Evolutionary conservation across 2,888 invertebrate genomes (phyloP), one percentile per base, ranked within the genome.

Genomic region (Heliconius aoede): DNA sequence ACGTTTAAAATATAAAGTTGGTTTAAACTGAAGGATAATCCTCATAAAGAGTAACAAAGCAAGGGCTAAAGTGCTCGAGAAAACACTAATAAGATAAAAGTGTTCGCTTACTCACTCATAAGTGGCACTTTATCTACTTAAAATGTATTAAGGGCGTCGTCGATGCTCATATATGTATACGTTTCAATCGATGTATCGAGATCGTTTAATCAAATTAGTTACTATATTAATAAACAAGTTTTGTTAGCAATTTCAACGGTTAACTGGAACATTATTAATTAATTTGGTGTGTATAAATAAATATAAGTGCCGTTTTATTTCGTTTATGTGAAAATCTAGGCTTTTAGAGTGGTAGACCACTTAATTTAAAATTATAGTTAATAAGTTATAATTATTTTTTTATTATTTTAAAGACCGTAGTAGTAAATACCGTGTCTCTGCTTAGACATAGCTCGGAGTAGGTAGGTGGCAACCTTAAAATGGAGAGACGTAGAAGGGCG

Each of bases 41-140:
- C 76, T 71, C 68, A 72, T 74, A 80, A 80, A 64, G 73, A 73
- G 73, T 76, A 72, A 74, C 32, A 60, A 69, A 71, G 72, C 32
- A 40, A 69, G 73, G 72, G 78, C 62, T 78, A 65, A 78, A 75
- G 62, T 72, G 69, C 68, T 73, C 76, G 60, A 64, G 76, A 76
- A 72, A 77, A 75, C 71, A 73, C 73, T 80, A 80, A 80, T 78
- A 73, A 80, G 80, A 80, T 80, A 75, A 80, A 80, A 72, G 75
- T 76, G 74, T 78, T 80, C 76, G 75, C 72, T 61, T 60, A 68
- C 74, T 76, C 74, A 75, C 65, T 75, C 75, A 60, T 79, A 79
- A 78, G 75, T 75, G 76, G 73, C 30, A 73, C 73, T 77, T 77
- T 79, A 74, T 78, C 72, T 72, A 67, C 71, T 72, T 71, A 64